A percentile compares a stretch with the other conserved stretches of the same genome.
These are phyloP conservation scores for Eumacrocentrus americanus DNA, from an alignment of 2,888 invertebrate genomes.

Conservation along the genomic window DNA sequence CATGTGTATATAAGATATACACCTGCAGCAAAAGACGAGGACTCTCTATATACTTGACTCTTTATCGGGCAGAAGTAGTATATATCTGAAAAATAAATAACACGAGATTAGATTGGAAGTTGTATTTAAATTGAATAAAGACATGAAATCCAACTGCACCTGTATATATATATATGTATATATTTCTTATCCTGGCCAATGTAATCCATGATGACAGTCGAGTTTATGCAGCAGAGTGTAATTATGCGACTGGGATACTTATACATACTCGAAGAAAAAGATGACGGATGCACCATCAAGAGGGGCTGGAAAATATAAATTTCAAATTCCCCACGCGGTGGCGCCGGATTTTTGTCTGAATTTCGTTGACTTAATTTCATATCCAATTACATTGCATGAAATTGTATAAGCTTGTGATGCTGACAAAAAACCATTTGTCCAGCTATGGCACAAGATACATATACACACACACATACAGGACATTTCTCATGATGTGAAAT, in stretches of 20 bases:
- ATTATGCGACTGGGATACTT: conserved; percentile 25
- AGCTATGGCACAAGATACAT: conserved; percentile 6
- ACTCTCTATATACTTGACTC: background rate
- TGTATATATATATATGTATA: background rate
- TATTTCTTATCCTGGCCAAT: background rate
- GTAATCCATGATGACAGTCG: conserved; percentile 9
- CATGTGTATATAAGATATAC: background rate
- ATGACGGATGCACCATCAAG: conserved; percentile 51
- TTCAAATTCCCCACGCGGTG: conserved; percentile 44
- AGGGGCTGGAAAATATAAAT: conserved; percentile 54
- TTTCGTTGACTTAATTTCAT: conserved; percentile 58
- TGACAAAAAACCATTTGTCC: background rate
- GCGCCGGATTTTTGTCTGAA: conserved; percentile 52
- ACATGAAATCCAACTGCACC: background rate
- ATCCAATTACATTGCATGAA: conserved; percentile 57
- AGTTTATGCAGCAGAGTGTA: conserved; percentile 20
- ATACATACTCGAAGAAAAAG: conserved; percentile 48
- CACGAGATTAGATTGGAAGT: conserved; percentile 1
- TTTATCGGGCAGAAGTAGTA: background rate
- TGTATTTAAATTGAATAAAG: background rate
- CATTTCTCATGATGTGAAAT: background rate
- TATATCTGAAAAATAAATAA: background rate
- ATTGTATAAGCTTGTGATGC: conserved; percentile 33
- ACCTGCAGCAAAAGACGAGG: background rate
- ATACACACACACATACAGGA: background rate